Evolutionary conservation across 2,888 invertebrate species (phyloP).

Genomic region (Mimas tiliae): DNA sequence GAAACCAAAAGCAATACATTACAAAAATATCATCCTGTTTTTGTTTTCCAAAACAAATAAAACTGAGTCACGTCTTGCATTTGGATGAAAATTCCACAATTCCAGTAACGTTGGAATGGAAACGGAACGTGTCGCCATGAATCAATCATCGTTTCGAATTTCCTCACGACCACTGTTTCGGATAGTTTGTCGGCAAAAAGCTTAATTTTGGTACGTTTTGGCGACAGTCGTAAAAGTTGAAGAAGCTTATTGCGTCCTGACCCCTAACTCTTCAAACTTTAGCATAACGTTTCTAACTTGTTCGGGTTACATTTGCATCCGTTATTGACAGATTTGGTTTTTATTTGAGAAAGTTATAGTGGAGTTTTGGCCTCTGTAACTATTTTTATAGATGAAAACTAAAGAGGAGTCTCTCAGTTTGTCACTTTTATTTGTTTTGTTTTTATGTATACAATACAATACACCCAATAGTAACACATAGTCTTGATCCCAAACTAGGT

Average conservation of each 20-base stretch:
- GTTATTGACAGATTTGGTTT: background rate
- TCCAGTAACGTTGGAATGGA: constrained; percentile 14
- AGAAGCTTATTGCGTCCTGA: background rate
- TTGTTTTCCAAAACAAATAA: background rate
- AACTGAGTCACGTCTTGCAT: background rate
- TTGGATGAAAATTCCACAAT: constrained; percentile 15
- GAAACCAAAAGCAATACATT: background rate
- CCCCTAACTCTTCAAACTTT: background rate
- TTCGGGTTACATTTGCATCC: background rate
- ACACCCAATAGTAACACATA: too few relatives aligned
- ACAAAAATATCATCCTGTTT: background rate
- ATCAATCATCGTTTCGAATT: constrained; percentile 49
- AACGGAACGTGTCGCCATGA: constrained; percentile 33
- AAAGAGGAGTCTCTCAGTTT: too few relatives aligned
- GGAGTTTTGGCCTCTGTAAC: background rate
- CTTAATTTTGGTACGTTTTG: background rate
- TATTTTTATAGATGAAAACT: too few relatives aligned
- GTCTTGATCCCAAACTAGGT: too few relatives aligned
- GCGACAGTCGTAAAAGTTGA: background rate
- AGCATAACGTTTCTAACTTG: background rate
- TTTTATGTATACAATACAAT: too few relatives aligned
- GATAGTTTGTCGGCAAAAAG: constrained; percentile 38
- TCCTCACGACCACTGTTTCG: constrained; percentile 39
- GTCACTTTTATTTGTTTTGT: too few relatives aligned
- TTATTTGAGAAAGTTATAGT: background rate